These are phyloP conservation scores for Heteronetta atricapilla DNA, from an alignment of 2,113 vertebrate species.

Conservation along the genomic window DNA sequence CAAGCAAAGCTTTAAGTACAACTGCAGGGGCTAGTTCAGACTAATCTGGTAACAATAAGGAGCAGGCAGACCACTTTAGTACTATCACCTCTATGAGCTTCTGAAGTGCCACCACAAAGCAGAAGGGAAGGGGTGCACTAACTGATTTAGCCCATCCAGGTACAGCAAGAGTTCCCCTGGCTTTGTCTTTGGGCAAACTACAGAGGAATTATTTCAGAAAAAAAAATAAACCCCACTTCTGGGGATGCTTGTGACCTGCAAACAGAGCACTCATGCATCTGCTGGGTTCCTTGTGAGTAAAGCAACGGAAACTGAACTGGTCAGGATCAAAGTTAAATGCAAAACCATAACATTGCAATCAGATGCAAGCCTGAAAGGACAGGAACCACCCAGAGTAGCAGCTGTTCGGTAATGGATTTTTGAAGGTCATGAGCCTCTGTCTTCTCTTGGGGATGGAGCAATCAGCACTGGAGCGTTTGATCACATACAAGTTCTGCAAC, in stretches of 20 bases:
- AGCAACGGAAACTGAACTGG: background rate
- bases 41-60: background rate
- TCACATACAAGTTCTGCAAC: background rate
- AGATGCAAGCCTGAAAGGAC: background rate
- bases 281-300: background rate
- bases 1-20: background rate
- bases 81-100: fast-evolving
- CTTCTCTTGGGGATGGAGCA: background rate
- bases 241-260: background rate
- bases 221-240: background rate
- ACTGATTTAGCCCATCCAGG: background rate
- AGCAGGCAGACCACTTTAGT: background rate
- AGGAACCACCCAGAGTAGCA: background rate
- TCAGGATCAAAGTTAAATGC: background rate
- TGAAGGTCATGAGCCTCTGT: background rate
- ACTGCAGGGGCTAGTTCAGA: background rate
- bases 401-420: background rate
- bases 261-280: background rate
- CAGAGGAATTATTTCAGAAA: background rate
- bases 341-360: background rate
- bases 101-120: background rate
- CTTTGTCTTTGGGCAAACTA: background rate
- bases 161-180: background rate
- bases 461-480: background rate
- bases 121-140: background rate